Evolutionary conservation across 2,113 vertebrate species (phyloP), one percentile per base, ranked within the genome.

Genomic region (Entosphenus tridentatus): DNA sequence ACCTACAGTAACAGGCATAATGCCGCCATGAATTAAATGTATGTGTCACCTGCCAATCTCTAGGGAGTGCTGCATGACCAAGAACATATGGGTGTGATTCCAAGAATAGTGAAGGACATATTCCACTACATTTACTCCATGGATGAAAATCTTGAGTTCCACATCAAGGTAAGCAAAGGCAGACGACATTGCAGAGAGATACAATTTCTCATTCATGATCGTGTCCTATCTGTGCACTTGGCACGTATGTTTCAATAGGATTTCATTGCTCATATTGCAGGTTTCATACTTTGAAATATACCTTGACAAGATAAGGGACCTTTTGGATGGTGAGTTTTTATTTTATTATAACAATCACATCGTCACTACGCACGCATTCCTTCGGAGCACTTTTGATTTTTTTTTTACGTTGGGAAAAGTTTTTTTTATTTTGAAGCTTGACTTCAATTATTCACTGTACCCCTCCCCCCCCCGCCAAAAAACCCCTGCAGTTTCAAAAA

Each of bases 281-380:
- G 89, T 96, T 69, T 96, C 90, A 73, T 96, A 96, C 80, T 97
- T 96, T 81, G 89, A 97, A 80, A 96, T 97, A 72, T 97, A 97
- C 77, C 74, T 96, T 82, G 92, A 97, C 78, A 97, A 95, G 83
- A 97, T 97, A 75, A 78, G 90, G 79, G 90, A 97, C 76, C 79
- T 97, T 1, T 78, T 97, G 1, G 92, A 97, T 72, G 89, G 89
- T 95, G 69, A 89, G 82, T 70, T 62, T 62, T 4, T 39, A 6
- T 39, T 39, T 39, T 6, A 39, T 39, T 39, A 39, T 39, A 39
- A 39, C 39, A 39, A 39, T 39, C 39, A 39, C 39, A 39, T 39
- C 39, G 5, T 39, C 39, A 39, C 3, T 39, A 39, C 39, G 39
- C 39, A 39, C 39, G 39, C 39, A 39, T 39, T 39, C 39, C 39